Evolutionary conservation across 1,140 invertebrate genomes (phyloP), one percentile per base, ranked within the genome.

Genomic region (Campoletis sonorensis): DNA sequence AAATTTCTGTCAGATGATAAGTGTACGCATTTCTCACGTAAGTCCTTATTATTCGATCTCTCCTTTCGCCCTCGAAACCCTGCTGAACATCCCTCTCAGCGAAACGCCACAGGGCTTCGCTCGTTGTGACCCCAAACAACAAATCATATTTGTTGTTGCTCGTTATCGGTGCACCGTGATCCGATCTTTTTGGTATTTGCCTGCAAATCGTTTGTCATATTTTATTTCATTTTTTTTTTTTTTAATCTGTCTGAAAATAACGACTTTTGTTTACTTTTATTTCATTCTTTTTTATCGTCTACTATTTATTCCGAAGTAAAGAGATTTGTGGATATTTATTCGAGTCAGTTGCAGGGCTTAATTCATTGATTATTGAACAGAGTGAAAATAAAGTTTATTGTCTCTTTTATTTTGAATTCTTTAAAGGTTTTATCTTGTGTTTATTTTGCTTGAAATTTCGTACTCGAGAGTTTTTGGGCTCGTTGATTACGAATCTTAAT

Each of bases 1-100:
- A 98, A 89, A 99, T 99, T 91, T 99, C 98, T 86, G 97, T 98
- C 83, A 98, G 94, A 90, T 99, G 98, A 92, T 97, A 98, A 79
- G 95, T 96, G 92, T 98, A 98, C 40, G 97, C 95, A 91, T 99
- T 99, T 73, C 98, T 94, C 18, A 98, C 96, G 88, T 99, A 97
- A 11, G 98, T 99, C 84, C 98, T 94, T 84, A 99, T 95, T 86
- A 99, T 98, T 90, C 96, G 95, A 88, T 98, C 97, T 80, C 98
- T 94, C 80, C 97, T 93, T 80, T 97, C 96, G 64, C 96, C 96
- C 87, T 98, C 97, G 87, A 99, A 98, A 26, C 98, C 98, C 79
- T 94, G 93, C 87, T 95, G 94, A 78, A 99, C 95, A 88, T 99
- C 98, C 82, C 94, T 94, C 64, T 95, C 95, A 1, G 96, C 96